These are phyloP conservation scores for Enteromius unitaeniatus DNA, from an alignment of 2,797 vertebrate genomes.

Conservation along the genomic window DNA sequence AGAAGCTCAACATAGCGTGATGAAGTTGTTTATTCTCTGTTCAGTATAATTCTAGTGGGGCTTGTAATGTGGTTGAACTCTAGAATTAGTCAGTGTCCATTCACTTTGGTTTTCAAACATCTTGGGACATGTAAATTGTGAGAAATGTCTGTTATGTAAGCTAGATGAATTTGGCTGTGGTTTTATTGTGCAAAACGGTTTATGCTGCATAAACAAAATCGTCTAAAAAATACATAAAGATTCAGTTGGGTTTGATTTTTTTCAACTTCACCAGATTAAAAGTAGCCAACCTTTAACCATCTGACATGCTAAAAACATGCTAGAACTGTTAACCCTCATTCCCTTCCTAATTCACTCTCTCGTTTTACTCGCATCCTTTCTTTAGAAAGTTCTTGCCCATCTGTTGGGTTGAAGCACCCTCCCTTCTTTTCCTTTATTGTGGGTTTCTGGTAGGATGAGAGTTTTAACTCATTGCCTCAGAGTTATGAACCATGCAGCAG, in stretches of 20 bases:
- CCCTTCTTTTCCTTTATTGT: constrained; percentile 54
- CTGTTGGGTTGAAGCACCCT: constrained; percentile 11
- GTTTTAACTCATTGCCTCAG: constrained; percentile 52
- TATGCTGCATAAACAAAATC: neutral
- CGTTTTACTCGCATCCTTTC: constrained; percentile 4
- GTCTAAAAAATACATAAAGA: neutral
- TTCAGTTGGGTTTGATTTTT: constrained; percentile 27
- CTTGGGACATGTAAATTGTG: neutral
- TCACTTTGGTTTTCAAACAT: constrained; percentile 23
- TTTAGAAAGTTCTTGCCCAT: constrained; percentile 36
- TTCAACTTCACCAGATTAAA: neutral
- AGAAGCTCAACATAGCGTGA: constrained; percentile 45
- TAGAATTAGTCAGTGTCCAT: constrained; percentile 52
- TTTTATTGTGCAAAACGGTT: neutral
- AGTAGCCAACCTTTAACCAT: neutral
- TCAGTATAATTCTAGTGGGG: constrained; percentile 38
- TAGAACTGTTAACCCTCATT: constrained; percentile 26
- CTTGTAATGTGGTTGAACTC: constrained; percentile 50
- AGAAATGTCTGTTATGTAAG: neutral
- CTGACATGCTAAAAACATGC: constrained; percentile 16
- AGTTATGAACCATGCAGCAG: constrained; percentile 52
- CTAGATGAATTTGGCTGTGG: neutral
- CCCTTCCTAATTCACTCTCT: neutral
- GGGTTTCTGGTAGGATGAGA: constrained; percentile 46
- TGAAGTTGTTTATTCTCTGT: constrained; percentile 53